Evolutionary conservation across 2,113 vertebrate genomes (phyloP).

Genomic region (Lycaon pictus): DNA sequence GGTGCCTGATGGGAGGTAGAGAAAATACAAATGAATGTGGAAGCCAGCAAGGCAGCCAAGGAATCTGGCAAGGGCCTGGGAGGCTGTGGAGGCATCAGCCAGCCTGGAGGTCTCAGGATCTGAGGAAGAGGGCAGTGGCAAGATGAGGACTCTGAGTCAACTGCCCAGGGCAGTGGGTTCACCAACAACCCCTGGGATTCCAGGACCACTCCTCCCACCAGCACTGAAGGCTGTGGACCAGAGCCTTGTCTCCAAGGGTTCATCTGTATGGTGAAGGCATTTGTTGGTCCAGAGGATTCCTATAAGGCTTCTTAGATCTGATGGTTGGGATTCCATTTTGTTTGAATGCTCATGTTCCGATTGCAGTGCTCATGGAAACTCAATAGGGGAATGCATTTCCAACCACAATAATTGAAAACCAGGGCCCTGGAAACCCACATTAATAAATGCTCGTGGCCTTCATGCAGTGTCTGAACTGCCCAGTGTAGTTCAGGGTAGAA

Average conservation of each 20-base stretch:
- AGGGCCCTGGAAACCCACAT: background rate
- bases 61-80: background rate
- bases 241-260: background rate
- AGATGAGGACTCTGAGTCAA: background rate
- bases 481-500: background rate
- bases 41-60: background rate
- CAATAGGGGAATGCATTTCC: background rate
- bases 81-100: fast-evolving
- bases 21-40: background rate
- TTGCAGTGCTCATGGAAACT: background rate
- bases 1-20: background rate
- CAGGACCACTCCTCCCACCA: background rate
- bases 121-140: background rate
- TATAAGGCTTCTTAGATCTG: background rate
- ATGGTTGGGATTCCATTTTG: background rate
- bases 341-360: background rate
- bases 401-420: background rate
- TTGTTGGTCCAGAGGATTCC: background rate
- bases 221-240: background rate
- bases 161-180: background rate
- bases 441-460: background rate
- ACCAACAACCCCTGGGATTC: background rate
- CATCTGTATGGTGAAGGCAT: background rate
- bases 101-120: fast-evolving
- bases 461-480: background rate